Evolutionary conservation across 2,888 invertebrate species (phyloP).

Genomic region (Apamea sordens): DNA sequence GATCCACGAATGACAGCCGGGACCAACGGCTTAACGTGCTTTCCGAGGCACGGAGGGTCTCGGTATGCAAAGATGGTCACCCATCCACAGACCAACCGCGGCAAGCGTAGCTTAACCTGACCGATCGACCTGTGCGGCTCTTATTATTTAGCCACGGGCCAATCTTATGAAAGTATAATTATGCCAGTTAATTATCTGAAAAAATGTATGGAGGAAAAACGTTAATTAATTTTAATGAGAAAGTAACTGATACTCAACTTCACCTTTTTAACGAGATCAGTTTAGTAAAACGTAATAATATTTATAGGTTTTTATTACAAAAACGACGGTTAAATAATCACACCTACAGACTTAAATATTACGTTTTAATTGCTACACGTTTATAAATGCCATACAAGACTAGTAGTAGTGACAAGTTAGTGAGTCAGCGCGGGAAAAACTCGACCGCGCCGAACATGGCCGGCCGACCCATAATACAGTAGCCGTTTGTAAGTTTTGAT

Average conservation of each 20-base stretch:
- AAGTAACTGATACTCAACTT: conserved; percentile 39
- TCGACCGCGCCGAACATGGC: conserved; percentile 63
- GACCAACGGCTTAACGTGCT: too few relatives aligned
- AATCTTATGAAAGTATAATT: not conserved
- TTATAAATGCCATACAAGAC: conserved; percentile 60
- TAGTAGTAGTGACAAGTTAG: conserved; percentile 64
- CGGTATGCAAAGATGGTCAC: too few relatives aligned
- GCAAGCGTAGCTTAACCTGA: too few relatives aligned
- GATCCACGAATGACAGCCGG: too few relatives aligned
- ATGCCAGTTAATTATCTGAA: conserved; percentile 1
- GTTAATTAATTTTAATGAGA: conserved; percentile 41
- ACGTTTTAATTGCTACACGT: conserved; percentile 55
- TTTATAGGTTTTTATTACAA: conserved; percentile 43
- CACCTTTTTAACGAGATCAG: conserved; percentile 45
- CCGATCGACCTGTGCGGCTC: too few relatives aligned
- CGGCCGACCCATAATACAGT: conserved; percentile 22
- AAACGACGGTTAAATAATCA: conserved; percentile 44
- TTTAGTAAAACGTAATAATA: conserved; percentile 46
- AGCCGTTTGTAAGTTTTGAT: conserved; percentile 38
- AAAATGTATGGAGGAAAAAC: conserved; percentile 7
- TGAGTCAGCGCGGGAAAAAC: conserved; percentile 75
- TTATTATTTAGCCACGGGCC: not conserved
- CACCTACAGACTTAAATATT: conserved; percentile 33
- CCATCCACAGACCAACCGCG: too few relatives aligned
- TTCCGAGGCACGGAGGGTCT: too few relatives aligned